Evolutionary conservation across 2,888 invertebrate species (phyloP).

Genomic region (Cetonia aurata): DNA sequence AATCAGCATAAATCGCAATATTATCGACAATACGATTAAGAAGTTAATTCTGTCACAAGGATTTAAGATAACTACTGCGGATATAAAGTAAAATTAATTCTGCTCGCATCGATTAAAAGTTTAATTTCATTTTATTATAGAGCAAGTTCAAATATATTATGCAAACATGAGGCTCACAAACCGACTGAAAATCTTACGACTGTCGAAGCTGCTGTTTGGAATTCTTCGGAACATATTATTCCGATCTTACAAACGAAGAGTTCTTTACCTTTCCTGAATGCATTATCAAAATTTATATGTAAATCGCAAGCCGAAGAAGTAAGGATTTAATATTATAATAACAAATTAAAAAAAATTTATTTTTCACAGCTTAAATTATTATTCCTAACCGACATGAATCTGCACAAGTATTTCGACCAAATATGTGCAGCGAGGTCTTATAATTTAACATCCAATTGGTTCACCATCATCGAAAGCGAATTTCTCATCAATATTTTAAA

Average conservation of each 20-base stretch:
- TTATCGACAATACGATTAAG: conserved; percentile 54
- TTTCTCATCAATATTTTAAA: conserved; percentile 70
- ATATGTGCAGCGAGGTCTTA: conserved; percentile 60
- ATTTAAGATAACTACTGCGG: conserved; percentile 66
- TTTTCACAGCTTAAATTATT: conserved; percentile 61
- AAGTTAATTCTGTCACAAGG: conserved; percentile 66
- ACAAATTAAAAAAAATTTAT: conserved; percentile 23
- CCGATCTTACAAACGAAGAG: conserved; percentile 66
- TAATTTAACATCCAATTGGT: conserved; percentile 72
- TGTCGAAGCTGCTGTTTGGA: conserved; percentile 66
- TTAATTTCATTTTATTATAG: conserved; percentile 60
- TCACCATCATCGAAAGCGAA: conserved; percentile 74
- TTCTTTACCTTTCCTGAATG: conserved; percentile 66
- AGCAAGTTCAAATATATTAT: conserved; percentile 68
- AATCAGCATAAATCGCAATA: conserved; percentile 45
- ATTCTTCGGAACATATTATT: conserved; percentile 66
- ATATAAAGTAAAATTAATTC: conserved; percentile 58
- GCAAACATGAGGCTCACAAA: conserved; percentile 61
- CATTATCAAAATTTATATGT: conserved; percentile 58
- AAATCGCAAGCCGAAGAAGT: conserved; percentile 31
- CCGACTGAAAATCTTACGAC: conserved; percentile 66
- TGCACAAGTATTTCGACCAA: conserved; percentile 65
- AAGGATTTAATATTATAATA: not conserved
- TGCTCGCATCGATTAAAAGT: conserved; percentile 7
- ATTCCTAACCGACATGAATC: conserved; percentile 64